phyloP scores from a whole-genome alignment of 2,797 vertebrate genomes.

The Gymnodraco acuticeps region DNA sequence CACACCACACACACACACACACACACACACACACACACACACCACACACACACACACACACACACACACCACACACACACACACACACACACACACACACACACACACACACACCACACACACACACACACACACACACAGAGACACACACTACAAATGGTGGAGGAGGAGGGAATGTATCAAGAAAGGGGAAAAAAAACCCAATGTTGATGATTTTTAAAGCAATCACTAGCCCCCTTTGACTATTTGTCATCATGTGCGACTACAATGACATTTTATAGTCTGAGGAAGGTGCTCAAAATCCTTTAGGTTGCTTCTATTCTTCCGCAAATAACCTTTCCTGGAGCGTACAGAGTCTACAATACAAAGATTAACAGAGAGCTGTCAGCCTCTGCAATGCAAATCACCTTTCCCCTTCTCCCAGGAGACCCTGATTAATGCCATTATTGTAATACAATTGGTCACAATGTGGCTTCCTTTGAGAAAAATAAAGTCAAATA shows the following conservation, averaged over 20 bases:
- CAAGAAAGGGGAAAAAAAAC: slow-evolving; percentile 30
- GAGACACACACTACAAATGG: slow-evolving; percentile 22
- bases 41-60: slow-evolving; percentile 37
- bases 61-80: slow-evolving; percentile 33
- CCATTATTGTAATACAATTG: slow-evolving; percentile 84
- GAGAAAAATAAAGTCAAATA: slow-evolving; percentile 85
- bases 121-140: slow-evolving; percentile 5
- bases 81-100: slow-evolving; percentile 36
- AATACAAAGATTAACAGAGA: slow-evolving; percentile 61
- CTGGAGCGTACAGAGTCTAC: slow-evolving; percentile 35
- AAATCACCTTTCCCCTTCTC: slow-evolving; percentile 77
- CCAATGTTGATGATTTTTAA: slow-evolving; percentile 50
- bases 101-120: slow-evolving; percentile 44
- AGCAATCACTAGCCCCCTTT: slow-evolving; percentile 47
- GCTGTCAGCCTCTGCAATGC: slow-evolving; percentile 75
- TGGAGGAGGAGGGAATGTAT: slow-evolving; percentile 59
- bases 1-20: slow-evolving; percentile 27
- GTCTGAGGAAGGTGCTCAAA: slow-evolving; percentile 43
- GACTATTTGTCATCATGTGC: slow-evolving; percentile 40
- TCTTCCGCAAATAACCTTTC: slow-evolving; percentile 56
- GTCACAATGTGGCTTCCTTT: slow-evolving; percentile 77
- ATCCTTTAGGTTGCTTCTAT: slow-evolving; percentile 46
- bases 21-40: slow-evolving; percentile 38
- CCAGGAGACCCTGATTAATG: slow-evolving; percentile 81
- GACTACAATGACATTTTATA: slow-evolving; percentile 57